phyloP scores from a whole-genome alignment of 2,888 invertebrate genomes.

The Neocrepidodera transversa region DNA sequence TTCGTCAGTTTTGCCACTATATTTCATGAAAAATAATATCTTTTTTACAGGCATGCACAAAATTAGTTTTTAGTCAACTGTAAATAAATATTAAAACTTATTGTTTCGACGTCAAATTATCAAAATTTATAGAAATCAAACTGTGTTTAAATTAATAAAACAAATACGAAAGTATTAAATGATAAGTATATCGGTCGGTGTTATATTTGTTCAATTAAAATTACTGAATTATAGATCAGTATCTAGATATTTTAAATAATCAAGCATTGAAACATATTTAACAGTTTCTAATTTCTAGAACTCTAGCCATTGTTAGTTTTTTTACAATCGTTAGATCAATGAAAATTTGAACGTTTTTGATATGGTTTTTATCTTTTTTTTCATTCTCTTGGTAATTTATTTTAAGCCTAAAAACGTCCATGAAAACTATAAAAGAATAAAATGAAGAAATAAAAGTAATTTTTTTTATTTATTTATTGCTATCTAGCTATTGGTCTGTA shows the following conservation, averaged over 20 bases:
- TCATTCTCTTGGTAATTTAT: no score
- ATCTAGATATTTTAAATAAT: background rate
- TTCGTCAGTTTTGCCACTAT: constrained; percentile 4
- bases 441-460: no score
- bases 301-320: no score
- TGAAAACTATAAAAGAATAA: no score
- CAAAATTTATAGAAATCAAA: constrained; percentile 9
- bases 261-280: no score
- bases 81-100: constrained; percentile 14
- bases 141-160: constrained; percentile 9
- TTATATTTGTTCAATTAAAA: constrained; percentile 13
- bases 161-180: constrained; percentile 8
- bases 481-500: constrained; percentile 4
- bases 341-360: no score
- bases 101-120: background rate
- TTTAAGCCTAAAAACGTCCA: no score
- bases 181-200: constrained; percentile 11
- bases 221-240: background rate
- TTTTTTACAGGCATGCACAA: constrained; percentile 25
- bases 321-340: no score
- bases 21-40: background rate
- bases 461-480: no score
- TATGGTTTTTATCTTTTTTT: no score
- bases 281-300: no score
- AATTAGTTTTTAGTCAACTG: constrained; percentile 14